Evolutionary conservation across 2,888 invertebrate genomes (phyloP).

Genomic region (Eupithecia dodoneata): DNA sequence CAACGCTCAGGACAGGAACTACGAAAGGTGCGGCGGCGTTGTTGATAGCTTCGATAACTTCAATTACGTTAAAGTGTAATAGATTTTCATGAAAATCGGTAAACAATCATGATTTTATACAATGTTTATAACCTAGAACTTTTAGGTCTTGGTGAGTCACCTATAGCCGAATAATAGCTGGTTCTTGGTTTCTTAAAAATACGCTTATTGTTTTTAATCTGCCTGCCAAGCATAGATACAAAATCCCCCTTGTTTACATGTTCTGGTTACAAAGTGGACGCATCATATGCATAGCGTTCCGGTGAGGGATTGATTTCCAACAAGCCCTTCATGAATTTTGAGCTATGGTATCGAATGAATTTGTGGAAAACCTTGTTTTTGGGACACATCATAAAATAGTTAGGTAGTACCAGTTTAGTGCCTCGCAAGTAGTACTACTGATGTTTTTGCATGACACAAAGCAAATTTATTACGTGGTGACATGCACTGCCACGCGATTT

Average conservation of each 20-base stretch:
- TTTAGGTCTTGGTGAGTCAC: background rate
- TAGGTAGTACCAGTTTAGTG: background rate
- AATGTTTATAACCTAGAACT: background rate
- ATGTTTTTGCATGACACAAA: constrained; percentile 31
- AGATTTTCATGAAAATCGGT: constrained; percentile 42
- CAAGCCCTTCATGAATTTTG: background rate
- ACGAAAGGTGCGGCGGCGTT: constrained; percentile 75
- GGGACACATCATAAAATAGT: background rate
- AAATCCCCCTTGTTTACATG: background rate
- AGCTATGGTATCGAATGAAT: background rate
- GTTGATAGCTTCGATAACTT: constrained; percentile 71
- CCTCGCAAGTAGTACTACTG: constrained; percentile 15
- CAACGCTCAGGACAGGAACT: constrained; percentile 70
- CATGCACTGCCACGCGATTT: constrained; percentile 34
- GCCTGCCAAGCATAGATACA: too few relatives aligned
- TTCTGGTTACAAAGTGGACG: background rate
- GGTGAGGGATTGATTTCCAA: background rate
- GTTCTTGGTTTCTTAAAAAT: background rate
- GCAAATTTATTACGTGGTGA: constrained; percentile 30
- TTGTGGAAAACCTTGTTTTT: background rate
- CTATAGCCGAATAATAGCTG: background rate
- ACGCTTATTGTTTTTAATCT: background rate
- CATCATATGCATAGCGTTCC: background rate
- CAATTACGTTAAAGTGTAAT: constrained; percentile 68
- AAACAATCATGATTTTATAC: constrained; percentile 15